Evolutionary conservation across 1,140 invertebrate species (phyloP), one percentile per base, ranked within the genome.

Genomic region (Armadillidium nasatum): DNA sequence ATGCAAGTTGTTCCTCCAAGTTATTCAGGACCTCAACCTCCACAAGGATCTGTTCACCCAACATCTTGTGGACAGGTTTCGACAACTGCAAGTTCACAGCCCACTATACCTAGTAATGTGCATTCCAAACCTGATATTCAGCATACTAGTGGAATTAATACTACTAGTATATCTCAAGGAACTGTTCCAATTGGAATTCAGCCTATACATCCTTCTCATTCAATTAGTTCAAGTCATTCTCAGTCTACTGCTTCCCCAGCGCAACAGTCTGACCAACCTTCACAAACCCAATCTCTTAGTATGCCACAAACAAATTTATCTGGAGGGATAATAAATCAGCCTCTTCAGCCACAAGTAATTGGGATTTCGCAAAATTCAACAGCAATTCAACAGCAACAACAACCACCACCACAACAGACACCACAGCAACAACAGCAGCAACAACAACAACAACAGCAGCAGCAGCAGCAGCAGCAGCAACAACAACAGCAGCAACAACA

Each of bases 391-490:
- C 50, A 60, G 50, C 50, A 60, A 19, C 50, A 60, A 19, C 50
- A 60, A 19, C 50, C 1, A 19, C 50, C 50, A 15, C 50, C 50
- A 15, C 11, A 60, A 7, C 50, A 2, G 7, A 1, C 11, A 7
- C 50, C 2, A 60, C 7, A 1, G 19, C 4, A 1, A 50, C 85
- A 85, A 67, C 85, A 86, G 72, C 80, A 85, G 75, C 85, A 86
- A 78, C 85, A 84, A 75, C 85, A 87, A 78, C 75, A 78, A 22
- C 86, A 87, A 83, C 86, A 86, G 81, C 86, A 87, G 73, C 86
- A 86, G 86, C 76, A 85, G 85, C 79, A 66, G 7, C 60, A 66
- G 60, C 60, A 66, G 60, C 33, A 33, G 33, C 33, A 33, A 6
- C 33, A 33, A 6, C 33, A 33, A 6, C 33, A 33, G 6, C 33